Evolutionary conservation across 30 jellyfish, hydroid and myxozoan genomes (phyloP).

Genomic region (Pelagia noctiluca): DNA sequence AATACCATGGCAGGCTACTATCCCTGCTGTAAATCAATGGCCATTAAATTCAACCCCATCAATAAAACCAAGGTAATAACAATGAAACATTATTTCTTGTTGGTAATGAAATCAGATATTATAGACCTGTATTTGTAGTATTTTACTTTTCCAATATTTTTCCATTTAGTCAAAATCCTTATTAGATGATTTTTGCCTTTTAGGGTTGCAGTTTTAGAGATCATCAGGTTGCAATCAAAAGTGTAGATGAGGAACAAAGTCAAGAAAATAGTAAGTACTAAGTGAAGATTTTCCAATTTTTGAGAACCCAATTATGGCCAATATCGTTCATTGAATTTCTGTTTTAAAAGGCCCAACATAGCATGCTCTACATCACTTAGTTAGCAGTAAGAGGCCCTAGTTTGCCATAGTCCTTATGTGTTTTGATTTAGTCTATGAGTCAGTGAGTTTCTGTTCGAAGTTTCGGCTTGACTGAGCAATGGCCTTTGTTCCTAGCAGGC

Average conservation of each 20-base stretch:
- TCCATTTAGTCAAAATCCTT: neutral
- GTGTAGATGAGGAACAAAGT: constrained; percentile 1
- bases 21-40: constrained; percentile 84
- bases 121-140: neutral
- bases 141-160: neutral
- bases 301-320: too few relatives aligned
- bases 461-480: too few relatives aligned
- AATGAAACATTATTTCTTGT: too few relatives aligned
- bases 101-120: constrained; percentile 14
- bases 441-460: too few relatives aligned
- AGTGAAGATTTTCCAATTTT: too few relatives aligned
- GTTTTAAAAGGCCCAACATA: too few relatives aligned
- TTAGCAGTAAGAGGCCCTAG: too few relatives aligned
- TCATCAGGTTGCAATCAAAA: constrained; percentile 21
- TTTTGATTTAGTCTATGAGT: neutral
- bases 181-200: neutral
- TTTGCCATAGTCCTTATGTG: neutral
- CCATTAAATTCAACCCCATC: constrained; percentile 69
- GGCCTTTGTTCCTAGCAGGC: too few relatives aligned
- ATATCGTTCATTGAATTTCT: too few relatives aligned
- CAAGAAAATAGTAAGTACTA: too few relatives aligned
- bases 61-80: constrained; percentile 47
- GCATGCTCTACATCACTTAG: too few relatives aligned
- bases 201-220: constrained; percentile 68
- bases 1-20: constrained; percentile 37